These are phyloP conservation scores for Channa striata DNA, from an alignment of 2,797 vertebrate species.

Conservation along the genomic window DNA sequence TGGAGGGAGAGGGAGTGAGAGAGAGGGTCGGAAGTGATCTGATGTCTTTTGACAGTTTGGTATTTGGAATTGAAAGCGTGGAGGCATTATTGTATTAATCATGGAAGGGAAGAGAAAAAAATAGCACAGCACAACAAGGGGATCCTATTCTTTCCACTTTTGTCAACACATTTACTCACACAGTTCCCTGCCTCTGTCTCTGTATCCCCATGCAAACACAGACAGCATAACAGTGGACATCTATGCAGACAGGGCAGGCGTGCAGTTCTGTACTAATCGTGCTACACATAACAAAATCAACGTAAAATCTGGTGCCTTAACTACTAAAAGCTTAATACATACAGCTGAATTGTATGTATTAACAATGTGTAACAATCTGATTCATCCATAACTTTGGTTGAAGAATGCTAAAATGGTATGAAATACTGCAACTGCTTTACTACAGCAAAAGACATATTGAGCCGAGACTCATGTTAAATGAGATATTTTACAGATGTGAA, in stretches of 20 bases:
- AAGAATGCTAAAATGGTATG: too few species aligned
- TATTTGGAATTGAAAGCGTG: slow-evolving; percentile 72
- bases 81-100: slow-evolving; percentile 69
- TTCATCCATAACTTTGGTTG: too few species aligned
- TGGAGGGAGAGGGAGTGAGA: neutral
- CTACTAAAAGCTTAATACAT: too few species aligned
- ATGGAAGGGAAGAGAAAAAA: slow-evolving; percentile 55
- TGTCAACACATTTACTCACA: slow-evolving; percentile 48
- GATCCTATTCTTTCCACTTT: slow-evolving; percentile 46
- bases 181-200: slow-evolving; percentile 1
- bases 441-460: too few species aligned
- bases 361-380: too few species aligned
- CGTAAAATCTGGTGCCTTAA: too few species aligned
- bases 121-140: slow-evolving; percentile 52
- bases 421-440: too few species aligned
- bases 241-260: neutral
- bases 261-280: neutral
- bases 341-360: too few species aligned
- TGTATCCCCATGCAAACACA: slow-evolving; percentile 7
- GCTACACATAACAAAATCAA: too few species aligned
- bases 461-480: too few species aligned
- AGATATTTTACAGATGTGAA: too few species aligned
- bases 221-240: neutral
- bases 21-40: slow-evolving; percentile 54
- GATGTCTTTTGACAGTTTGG: slow-evolving; percentile 75